phyloP scores from a whole-genome alignment of 2,113 vertebrate species.

The Castor canadensis region DNA sequence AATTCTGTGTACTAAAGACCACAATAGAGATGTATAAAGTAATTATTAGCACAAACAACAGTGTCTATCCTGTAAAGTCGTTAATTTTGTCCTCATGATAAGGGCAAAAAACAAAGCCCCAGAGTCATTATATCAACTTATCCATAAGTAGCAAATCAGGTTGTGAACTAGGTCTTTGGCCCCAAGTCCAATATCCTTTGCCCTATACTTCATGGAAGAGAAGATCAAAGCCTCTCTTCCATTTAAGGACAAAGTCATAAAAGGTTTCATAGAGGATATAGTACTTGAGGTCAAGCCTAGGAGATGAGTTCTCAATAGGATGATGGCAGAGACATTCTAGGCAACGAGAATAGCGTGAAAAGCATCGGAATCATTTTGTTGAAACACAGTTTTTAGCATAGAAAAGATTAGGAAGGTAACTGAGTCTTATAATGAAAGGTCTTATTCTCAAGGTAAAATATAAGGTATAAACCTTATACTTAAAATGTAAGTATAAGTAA shows the following conservation, averaged over 20 bases:
- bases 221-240: not conserved
- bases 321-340: not conserved
- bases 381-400: not conserved
- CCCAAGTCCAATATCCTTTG: not conserved
- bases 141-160: not conserved
- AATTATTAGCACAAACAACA: not conserved
- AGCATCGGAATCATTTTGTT: not conserved
- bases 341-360: not conserved
- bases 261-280: not conserved
- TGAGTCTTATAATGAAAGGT: slow-evolving; percentile 19
- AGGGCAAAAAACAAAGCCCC: not conserved
- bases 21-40: not conserved
- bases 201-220: not conserved
- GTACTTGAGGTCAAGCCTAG: not conserved
- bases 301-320: not conserved
- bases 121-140: not conserved
- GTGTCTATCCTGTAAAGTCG: not conserved
- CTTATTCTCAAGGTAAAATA: not conserved
- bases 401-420: not conserved
- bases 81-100: not conserved
- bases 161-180: not conserved
- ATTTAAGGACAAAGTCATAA: not conserved
- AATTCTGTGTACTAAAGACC: not conserved
- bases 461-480: slow-evolving; percentile 2
- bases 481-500: not conserved